These are phyloP conservation scores for Volucella bombylans DNA, from an alignment of 2,888 invertebrate species.

Conservation along the genomic window DNA sequence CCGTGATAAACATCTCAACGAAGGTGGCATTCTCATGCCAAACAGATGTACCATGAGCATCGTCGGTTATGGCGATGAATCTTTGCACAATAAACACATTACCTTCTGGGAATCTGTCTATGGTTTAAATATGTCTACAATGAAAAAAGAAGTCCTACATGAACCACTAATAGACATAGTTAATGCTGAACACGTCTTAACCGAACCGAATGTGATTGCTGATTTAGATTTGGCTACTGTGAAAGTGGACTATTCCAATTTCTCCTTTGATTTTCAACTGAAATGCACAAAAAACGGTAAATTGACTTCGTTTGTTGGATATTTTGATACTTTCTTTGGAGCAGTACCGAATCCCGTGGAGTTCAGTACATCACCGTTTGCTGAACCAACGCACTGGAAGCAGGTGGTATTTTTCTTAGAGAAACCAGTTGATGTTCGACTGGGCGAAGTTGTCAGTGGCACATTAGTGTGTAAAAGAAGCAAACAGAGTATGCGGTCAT, in stretches of 20 bases:
- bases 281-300: constrained; percentile 86
- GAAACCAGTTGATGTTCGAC: constrained; percentile 87
- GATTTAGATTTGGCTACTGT: constrained; percentile 91
- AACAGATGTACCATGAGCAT: constrained; percentile 92
- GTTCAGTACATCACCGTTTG: constrained; percentile 88
- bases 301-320: constrained; percentile 92
- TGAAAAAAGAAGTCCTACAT: constrained; percentile 91
- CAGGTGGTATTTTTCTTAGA: constrained; percentile 91
- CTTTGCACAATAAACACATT: constrained; percentile 88
- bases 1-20: constrained; percentile 90
- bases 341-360: constrained; percentile 85
- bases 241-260: constrained; percentile 87
- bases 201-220: constrained; percentile 86
- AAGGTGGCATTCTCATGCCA: constrained; percentile 91
- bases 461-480: constrained; percentile 89
- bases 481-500: constrained; percentile 88
- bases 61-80: constrained; percentile 90
- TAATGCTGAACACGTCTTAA: constrained; percentile 85
- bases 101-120: constrained; percentile 97
- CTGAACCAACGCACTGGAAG: constrained; percentile 90
- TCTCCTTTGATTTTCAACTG: constrained; percentile 87
- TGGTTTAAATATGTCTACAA: constrained; percentile 95
- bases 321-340: constrained; percentile 94
- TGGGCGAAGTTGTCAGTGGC: constrained; percentile 86
- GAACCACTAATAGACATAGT: constrained; percentile 89